Conservation (phyloP, 2,797 vertebrate species). For the Leuciscus waleckii region DNA sequence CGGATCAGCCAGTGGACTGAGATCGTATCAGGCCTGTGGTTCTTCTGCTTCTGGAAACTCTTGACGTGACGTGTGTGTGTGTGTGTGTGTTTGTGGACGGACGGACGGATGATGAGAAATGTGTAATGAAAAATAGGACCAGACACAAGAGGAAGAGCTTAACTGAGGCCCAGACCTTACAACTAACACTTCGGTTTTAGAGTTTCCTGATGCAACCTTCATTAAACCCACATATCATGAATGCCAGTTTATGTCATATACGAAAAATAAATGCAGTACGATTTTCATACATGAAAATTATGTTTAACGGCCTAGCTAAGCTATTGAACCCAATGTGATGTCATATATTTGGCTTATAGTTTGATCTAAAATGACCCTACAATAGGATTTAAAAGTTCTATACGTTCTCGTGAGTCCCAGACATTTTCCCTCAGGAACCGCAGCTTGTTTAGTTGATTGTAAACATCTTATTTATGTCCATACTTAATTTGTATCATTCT, state of each 20-base stretch:
- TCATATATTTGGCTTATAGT: background rate
- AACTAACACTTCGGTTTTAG: constrained; percentile 13
- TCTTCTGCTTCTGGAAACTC: constrained; percentile 17
- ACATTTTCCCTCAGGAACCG: background rate
- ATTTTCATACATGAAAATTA: constrained; percentile 17
- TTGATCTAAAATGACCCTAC: background rate
- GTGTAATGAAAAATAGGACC: constrained; percentile 54
- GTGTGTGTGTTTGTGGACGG: no score
- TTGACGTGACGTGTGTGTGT: background rate
- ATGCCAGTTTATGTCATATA: background rate
- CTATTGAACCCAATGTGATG: background rate
- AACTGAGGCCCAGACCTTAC: constrained; percentile 14
- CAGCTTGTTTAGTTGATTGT: background rate
- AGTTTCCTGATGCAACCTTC: background rate
- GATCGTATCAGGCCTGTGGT: constrained; percentile 40
- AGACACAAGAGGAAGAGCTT: constrained; percentile 46
- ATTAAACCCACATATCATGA: background rate
- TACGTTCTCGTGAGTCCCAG: background rate
- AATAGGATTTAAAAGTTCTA: background rate
- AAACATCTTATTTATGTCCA: background rate
- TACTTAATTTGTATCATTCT: background rate
- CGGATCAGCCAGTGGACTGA: constrained; percentile 4
- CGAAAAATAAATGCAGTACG: no score
- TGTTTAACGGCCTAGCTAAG: background rate
- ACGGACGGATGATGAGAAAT: constrained; percentile 6